phyloP scores from a whole-genome alignment of 2,113 vertebrate genomes.

The Petroica traversi region DNA sequence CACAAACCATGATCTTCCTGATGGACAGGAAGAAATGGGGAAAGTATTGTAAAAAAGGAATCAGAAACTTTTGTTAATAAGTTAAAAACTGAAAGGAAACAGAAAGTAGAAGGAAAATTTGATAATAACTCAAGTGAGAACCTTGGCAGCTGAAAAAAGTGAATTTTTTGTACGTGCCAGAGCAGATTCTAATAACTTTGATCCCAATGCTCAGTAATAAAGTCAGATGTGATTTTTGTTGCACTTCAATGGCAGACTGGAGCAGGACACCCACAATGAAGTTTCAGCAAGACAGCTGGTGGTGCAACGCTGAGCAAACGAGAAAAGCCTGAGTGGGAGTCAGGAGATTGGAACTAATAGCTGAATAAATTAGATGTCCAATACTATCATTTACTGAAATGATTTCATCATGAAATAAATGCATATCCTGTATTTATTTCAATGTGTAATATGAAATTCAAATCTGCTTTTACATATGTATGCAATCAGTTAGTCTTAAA shows the following conservation, averaged over 20 bases:
- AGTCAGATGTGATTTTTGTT: neutral
- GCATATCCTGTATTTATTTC: conserved; percentile 45
- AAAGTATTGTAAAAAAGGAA: neutral
- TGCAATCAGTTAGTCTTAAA: conserved; percentile 60
- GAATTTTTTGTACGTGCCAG: neutral
- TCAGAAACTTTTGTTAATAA: neutral
- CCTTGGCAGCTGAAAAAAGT: neutral
- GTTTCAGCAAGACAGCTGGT: conserved; percentile 47
- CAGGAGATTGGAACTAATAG: conserved; percentile 25
- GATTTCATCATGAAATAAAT: conserved; percentile 41
- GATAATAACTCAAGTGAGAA: neutral
- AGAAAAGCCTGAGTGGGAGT: conserved; percentile 23
- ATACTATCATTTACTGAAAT: conserved; percentile 36
- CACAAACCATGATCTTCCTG: neutral
- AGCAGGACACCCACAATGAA: conserved; percentile 31
- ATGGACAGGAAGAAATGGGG: neutral
- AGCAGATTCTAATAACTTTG: neutral
- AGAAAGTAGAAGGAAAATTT: neutral
- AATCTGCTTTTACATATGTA: conserved; percentile 63
- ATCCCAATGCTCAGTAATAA: neutral
- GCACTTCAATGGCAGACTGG: neutral
- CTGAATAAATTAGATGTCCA: conserved; percentile 37
- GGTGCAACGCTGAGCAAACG: conserved; percentile 17
- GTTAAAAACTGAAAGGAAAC: neutral
- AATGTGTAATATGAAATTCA: conserved; percentile 57